Conservation (phyloP, 2,113 vertebrate genomes). For the Microtus ochrogaster region DNA sequence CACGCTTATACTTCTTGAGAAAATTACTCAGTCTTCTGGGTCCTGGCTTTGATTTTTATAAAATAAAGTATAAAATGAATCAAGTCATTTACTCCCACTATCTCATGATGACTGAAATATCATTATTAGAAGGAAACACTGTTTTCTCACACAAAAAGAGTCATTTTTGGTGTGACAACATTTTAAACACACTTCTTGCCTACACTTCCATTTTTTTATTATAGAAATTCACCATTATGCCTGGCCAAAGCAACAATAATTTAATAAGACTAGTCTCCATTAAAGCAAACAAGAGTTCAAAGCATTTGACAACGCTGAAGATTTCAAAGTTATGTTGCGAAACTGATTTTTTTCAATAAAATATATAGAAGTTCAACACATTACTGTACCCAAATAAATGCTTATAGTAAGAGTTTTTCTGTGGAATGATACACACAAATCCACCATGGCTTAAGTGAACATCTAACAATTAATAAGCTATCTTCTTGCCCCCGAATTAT, state of each 20-base stretch:
- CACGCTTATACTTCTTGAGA: conserved; percentile 17
- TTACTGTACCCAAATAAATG: not conserved
- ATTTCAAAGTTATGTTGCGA: not conserved
- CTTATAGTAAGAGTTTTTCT: not conserved
- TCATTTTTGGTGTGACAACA: not conserved
- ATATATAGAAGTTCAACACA: not conserved
- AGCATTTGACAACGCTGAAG: not conserved
- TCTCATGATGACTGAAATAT: not conserved
- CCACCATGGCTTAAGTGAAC: not conserved
- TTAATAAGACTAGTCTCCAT: not conserved
- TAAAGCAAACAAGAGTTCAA: not conserved
- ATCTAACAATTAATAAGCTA: not conserved
- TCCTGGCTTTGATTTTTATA: not conserved
- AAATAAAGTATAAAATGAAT: not conserved
- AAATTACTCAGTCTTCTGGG: conserved; percentile 49
- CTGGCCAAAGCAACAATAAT: not conserved
- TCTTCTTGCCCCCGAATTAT: not conserved
- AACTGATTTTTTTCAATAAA: not conserved
- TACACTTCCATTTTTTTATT: not conserved
- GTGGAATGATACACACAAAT: not conserved
- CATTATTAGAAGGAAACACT: not conserved
- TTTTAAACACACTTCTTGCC: not conserved
- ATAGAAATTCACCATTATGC: not conserved
- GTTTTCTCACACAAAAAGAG: conserved; percentile 19
- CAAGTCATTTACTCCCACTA: not conserved